Conservation (phyloP, 2,888 invertebrate genomes). For the Nipponacmea schrenckii region DNA sequence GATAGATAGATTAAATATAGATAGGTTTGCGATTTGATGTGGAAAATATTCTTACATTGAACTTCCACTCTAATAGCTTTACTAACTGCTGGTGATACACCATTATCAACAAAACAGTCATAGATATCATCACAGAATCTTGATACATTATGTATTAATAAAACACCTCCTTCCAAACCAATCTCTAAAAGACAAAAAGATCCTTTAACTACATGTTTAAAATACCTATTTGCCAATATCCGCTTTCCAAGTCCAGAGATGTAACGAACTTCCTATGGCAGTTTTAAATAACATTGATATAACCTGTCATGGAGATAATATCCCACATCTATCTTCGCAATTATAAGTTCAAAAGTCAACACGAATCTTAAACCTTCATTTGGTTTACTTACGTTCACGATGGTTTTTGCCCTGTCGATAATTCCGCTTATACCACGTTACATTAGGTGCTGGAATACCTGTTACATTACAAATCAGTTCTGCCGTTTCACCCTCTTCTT, state of each 20-base stretch:
- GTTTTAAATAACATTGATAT: no score
- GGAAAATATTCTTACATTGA: slow-evolving; percentile 79
- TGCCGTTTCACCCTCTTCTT: slow-evolving; percentile 92
- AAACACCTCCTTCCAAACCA: slow-evolving; percentile 79
- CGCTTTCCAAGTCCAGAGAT: no score
- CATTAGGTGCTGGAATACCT: slow-evolving; percentile 85
- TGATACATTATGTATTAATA: slow-evolving; percentile 83
- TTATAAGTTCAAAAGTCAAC: no score
- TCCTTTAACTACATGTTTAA: not conserved
- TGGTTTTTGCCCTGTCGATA: slow-evolving; percentile 21
- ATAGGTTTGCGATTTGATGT: no score
- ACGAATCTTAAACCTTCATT: no score
- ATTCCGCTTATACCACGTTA: slow-evolving; percentile 80
- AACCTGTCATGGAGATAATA: no score
- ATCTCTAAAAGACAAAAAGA: slow-evolving; percentile 44
- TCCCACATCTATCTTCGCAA: no score
- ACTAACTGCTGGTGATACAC: slow-evolving; percentile 91
- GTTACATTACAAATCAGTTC: slow-evolving; percentile 83
- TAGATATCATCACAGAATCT: slow-evolving; percentile 91
- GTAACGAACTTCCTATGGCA: no score
- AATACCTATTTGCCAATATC: no score
- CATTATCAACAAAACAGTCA: slow-evolving; percentile 90
- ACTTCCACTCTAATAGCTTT: slow-evolving; percentile 87
- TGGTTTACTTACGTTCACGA: slow-evolving; percentile 26
- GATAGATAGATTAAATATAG: no score